These are phyloP conservation scores for Muraenolepis orangiensis DNA, from an alignment of 2,797 vertebrate genomes.

Conservation along the genomic window DNA sequence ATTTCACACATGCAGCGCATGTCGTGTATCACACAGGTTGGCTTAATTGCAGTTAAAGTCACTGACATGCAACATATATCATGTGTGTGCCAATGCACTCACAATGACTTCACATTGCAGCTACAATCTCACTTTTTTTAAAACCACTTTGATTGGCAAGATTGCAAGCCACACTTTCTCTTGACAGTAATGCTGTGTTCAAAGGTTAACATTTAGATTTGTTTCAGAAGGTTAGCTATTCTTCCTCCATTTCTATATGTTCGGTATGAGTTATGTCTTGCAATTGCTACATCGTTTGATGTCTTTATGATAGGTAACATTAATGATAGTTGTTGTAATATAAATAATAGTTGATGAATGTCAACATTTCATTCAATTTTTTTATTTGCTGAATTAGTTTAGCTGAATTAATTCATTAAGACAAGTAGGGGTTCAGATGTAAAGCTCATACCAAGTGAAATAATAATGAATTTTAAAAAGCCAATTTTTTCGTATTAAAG, in stretches of 20 bases:
- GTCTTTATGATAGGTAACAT: no score
- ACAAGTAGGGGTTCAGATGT: background rate
- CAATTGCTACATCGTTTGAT: no score
- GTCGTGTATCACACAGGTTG: constrained; percentile 34
- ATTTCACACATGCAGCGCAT: constrained; percentile 41
- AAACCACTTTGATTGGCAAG: background rate
- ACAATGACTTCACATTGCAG: background rate
- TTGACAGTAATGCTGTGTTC: background rate
- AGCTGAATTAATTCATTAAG: no score
- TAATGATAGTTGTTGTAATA: no score
- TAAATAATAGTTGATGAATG: no score
- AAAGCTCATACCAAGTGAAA: background rate
- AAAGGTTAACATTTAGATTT: background rate
- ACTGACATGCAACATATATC: background rate
- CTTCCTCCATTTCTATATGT: no score
- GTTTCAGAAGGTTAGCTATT: background rate
- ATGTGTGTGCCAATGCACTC: background rate
- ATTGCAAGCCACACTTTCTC: background rate
- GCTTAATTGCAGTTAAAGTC: constrained; percentile 3
- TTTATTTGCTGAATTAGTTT: no score
- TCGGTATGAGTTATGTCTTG: no score
- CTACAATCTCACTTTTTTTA: background rate
- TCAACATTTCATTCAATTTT: no score
- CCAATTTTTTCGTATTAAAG: background rate
- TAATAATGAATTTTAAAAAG: background rate